Evolutionary conservation across 1,140 invertebrate genomes (phyloP).

Genomic region (Zophobas atratus): DNA sequence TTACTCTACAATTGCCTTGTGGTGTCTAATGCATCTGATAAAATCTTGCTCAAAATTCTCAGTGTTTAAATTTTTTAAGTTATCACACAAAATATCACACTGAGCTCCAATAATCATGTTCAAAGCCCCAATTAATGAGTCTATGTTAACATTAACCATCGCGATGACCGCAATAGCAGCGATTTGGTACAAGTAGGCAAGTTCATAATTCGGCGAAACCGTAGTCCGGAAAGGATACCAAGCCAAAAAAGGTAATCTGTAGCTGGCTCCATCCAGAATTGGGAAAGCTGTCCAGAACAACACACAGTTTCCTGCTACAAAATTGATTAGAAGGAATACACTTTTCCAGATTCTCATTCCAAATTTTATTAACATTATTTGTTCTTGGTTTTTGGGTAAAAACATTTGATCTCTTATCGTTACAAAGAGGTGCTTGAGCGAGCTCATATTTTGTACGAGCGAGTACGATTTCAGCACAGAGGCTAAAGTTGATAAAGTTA

Average conservation of each 20-base stretch:
- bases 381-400: background rate
- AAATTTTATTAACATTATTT: background rate
- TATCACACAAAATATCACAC: no score
- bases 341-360: background rate
- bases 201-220: background rate
- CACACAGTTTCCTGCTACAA: background rate
- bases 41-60: background rate
- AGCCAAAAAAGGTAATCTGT: no score
- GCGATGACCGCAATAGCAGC: background rate
- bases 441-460: background rate
- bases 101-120: background rate
- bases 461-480: background rate
- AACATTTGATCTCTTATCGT: background rate
- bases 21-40: background rate
- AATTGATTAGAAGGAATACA: background rate
- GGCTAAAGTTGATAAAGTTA: no score
- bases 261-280: no score
- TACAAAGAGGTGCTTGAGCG: background rate
- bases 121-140: background rate
- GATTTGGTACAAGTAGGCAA: background rate
- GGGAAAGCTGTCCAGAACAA: no score
- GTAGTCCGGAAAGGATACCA: no score
- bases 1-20: background rate
- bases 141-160: background rate
- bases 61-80: background rate